A percentile compares a stretch with the other conserved stretches of the same genome.
These are phyloP conservation scores for Meloidogyne chitwoodi DNA, from an alignment of 1,140 invertebrate genomes.

Conservation along the genomic window DNA sequence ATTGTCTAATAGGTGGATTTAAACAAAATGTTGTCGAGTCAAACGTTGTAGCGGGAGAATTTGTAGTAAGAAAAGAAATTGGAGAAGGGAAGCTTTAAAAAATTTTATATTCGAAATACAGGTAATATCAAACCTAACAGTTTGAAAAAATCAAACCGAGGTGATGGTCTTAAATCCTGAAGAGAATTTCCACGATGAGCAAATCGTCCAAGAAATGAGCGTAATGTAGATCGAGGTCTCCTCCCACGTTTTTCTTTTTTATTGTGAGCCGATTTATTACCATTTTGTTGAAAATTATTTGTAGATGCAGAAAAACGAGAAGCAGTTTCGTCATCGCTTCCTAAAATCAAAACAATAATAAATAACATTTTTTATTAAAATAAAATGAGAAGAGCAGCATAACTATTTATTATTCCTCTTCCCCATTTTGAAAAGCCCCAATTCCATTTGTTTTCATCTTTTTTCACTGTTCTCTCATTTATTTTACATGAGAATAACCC, in stretches of 20 bases:
- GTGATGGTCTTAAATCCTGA: conserved; percentile 65
- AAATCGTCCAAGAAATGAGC: conserved; percentile 63
- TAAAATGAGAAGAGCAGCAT: background rate
- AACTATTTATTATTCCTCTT: background rate
- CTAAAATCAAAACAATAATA: conserved; percentile 18
- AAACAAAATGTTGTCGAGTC: conserved; percentile 24
- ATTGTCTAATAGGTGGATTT: conserved; percentile 60
- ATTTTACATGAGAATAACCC: background rate
- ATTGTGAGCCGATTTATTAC: background rate
- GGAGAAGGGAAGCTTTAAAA: background rate
- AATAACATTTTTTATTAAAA: background rate
- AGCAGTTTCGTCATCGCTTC: conserved; percentile 57
- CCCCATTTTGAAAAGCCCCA: background rate
- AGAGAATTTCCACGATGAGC: conserved; percentile 68
- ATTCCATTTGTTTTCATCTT: no score
- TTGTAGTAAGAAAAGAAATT: conserved; percentile 69
- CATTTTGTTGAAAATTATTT: background rate
- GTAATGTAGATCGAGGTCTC: conserved; percentile 46
- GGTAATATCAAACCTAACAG: conserved; percentile 67
- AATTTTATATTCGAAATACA: no score
- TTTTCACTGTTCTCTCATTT: background rate
- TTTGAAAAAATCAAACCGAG: conserved; percentile 15
- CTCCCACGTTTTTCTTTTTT: conserved; percentile 51
- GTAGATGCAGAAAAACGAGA: conserved; percentile 18
- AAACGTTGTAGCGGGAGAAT: conserved; percentile 24